phyloP scores from a whole-genome alignment of 1,140 invertebrate species.

The Cyrtorhinus lividipennis region DNA sequence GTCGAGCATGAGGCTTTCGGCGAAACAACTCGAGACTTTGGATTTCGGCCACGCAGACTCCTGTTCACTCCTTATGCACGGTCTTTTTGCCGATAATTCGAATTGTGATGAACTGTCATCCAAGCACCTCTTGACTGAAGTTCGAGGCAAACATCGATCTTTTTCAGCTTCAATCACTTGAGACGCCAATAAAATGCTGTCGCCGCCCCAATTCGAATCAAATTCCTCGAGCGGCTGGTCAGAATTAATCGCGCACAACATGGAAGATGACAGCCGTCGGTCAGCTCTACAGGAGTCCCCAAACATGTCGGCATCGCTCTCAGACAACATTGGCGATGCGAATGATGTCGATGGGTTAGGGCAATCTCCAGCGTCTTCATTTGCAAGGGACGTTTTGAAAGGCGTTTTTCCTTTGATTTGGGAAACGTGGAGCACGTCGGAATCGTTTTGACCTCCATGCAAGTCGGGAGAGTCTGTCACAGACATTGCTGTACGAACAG shows the following conservation, averaged over 20 bases:
- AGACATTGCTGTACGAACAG: neutral
- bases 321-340: neutral
- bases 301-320: constrained; percentile 9
- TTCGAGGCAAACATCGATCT: neutral
- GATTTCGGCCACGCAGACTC: neutral
- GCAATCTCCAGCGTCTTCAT: neutral
- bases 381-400: neutral
- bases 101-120: neutral
- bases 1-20: neutral
- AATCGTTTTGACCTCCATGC: neutral
- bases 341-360: neutral
- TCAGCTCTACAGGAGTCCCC: neutral
- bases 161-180: neutral
- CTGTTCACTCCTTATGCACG: neutral
- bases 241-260: neutral
- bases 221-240: constrained; percentile 19
- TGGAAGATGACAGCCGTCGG: neutral
- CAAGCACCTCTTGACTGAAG: neutral
- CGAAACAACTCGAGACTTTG: neutral
- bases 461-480: neutral
- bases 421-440: neutral
- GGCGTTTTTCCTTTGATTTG: neutral
- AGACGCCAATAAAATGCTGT: constrained; percentile 24
- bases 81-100: neutral
- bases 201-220: constrained; percentile 26